Base-by-base conservation (phyloP, 2,888 invertebrate species). In the Lamellibrachia satsuma region DNA sequence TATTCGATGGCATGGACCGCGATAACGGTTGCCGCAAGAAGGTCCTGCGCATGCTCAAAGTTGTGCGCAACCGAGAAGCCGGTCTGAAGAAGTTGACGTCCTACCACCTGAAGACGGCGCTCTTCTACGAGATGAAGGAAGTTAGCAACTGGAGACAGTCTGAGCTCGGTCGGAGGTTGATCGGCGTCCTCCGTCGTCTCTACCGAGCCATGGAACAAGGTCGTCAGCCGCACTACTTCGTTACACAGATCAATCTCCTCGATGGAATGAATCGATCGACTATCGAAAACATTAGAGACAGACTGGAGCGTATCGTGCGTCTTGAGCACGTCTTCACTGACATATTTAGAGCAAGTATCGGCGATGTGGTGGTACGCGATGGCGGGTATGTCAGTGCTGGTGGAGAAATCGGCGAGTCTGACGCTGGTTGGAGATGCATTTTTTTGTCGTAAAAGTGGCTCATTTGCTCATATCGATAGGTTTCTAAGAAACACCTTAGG, bases 11-110 rank as follows among this genome's bases (percentile, higher is more conserved):
- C 52, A 92, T 93, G 52, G 93, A 93, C 90, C 52, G 51, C 55
- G 92, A 92, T 55, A 92, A 93, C 57, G 93, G 92, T 11, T 93
- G 93, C 52, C 57, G 93, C 11, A 90, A 92, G 92, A 92, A 75
- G 92, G 92, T 92, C n/a, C 55, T 93, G 27, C 90, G 93, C 6
- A 92, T 92, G 27, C 90, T 93, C 15, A 93, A 93, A 27, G 93
- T 91, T 8, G 57, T 92, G 3, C 60, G 52, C 15, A 92, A 93
- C 52, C 90, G 55, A n/a, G 90, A 90, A 90, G n/a, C 92, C 15
- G 92, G 90, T 6, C 51, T 92, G 90, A 3, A n/a, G 0, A 51
- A 27, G 22, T 39, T 92, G 52, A 90, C 92, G 52, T 92, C 92
- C 3, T 90, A 92, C 39, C 90, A 90, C 6, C 90, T 92, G 51